Conservation (phyloP, 1,140 invertebrate genomes). For the Aleiodes sp. region DNA sequence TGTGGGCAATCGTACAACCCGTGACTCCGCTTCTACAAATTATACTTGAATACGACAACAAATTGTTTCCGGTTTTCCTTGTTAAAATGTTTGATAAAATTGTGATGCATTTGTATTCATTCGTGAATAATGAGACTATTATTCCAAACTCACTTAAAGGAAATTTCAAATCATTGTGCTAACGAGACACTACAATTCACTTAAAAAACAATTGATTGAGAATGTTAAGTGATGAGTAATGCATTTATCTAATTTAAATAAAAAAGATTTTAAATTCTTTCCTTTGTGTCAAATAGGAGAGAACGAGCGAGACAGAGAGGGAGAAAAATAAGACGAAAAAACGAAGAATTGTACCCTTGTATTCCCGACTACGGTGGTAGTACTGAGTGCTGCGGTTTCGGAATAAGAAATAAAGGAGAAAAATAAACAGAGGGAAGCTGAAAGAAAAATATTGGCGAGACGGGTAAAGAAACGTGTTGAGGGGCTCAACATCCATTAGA, state of each 20-base stretch:
- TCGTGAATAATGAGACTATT: not conserved
- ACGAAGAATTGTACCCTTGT: no score
- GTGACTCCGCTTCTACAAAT: not conserved
- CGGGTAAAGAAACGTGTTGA: not conserved
- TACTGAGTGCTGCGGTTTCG: slow-evolving; percentile 2
- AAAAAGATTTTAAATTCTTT: not conserved
- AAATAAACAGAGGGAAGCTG: not conserved
- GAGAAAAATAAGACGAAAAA: not conserved
- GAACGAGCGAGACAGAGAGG: not conserved
- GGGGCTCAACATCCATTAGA: slow-evolving; percentile 12
- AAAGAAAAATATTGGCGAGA: slow-evolving; percentile 18
- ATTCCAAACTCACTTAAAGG: not conserved
- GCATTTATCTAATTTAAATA: not conserved
- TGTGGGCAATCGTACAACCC: not conserved
- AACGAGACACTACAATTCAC: not conserved
- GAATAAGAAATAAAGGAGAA: not conserved
- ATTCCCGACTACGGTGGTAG: no score
- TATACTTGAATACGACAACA: not conserved
- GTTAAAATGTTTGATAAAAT: not conserved
- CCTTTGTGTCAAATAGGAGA: no score
- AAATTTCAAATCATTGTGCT: not conserved
- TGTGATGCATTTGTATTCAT: not conserved
- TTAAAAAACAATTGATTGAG: slow-evolving; percentile 9
- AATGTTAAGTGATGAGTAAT: not conserved
- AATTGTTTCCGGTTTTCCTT: not conserved